Base-by-base conservation (phyloP, 2,113 vertebrate species). In the Epinephelus lanceolatus region DNA sequence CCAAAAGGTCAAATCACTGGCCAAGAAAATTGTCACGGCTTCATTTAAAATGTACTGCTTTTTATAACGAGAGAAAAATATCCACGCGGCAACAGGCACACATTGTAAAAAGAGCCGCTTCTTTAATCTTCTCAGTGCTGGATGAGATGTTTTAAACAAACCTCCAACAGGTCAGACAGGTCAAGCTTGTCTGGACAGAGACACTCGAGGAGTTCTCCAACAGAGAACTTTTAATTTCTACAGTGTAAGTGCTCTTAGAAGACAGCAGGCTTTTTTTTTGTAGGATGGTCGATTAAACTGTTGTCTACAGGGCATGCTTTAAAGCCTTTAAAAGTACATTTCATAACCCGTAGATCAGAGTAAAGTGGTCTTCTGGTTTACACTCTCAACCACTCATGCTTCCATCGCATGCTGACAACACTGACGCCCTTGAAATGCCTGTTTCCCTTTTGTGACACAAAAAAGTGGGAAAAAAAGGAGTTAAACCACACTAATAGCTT, bases 1-100 rank as follows among this genome's bases (percentile, higher is more conserved):
- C 47, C 21, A 85, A 87, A 45, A 92, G 90, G 86, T 89, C 82
- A 84, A 78, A 78, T 70, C 57, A 30, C n/a, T 30, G 61, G 72
- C 49, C 71, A 53, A 6, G 17, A 67, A 88, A 76, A 76, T 51
- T 25, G 70, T 83, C 68, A 47, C 42, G 60, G 81, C 71, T 73
- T 81, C 23, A 23, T 81, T 81, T n/a, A 53, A 77, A 79, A 63
- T 21, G 21, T 42, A 21, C 3, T 52, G 55, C 6, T 81, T 27
- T 74, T 85, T 42, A 45, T 84, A 51, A 63, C 30, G 13, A 52
- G 47, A 75, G 23, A 77, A 65, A 89, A 78, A 49, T 2, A 21
- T 55, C 57, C 55, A 78, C 42, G 45, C 51, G 53, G 53, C 63
- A 76, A 67, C n/a, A 63, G 19, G 17, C 40, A 30, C 17, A 62